Conservation (phyloP, 2,888 invertebrate species). For the Rhogogaster chlorosoma region DNA sequence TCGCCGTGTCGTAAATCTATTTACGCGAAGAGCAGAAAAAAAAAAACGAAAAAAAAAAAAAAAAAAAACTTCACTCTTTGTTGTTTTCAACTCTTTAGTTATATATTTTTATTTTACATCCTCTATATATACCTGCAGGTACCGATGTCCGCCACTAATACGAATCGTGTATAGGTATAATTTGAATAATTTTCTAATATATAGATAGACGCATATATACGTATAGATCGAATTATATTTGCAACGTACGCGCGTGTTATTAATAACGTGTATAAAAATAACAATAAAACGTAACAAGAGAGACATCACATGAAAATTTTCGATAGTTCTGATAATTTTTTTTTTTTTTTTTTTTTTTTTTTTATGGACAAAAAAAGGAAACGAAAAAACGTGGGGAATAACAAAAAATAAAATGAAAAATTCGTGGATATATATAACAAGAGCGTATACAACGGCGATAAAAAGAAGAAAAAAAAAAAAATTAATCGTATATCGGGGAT, state of each 20-base stretch:
- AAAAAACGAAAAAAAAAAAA: not conserved
- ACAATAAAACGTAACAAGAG: too few species aligned
- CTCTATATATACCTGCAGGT: not conserved
- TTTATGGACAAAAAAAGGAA: too few species aligned
- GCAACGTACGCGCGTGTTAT: too few species aligned
- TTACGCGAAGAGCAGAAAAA: not conserved
- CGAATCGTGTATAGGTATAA: not conserved
- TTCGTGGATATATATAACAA: not conserved
- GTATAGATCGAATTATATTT: not conserved
- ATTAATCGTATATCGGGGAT: conserved; percentile 23
- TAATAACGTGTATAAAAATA: too few species aligned
- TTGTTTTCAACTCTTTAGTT: conserved; percentile 5
- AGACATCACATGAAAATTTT: too few species aligned
- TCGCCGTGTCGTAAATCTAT: conserved; percentile 55
- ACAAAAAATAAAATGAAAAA: too few species aligned
- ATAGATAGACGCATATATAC: too few species aligned
- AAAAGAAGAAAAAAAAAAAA: not conserved
- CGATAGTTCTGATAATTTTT: too few species aligned
- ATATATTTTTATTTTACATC: not conserved
- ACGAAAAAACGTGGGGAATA: too few species aligned
- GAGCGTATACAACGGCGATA: not conserved
- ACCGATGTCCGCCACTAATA: not conserved
- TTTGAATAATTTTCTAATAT: not conserved
- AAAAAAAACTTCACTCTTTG: conserved; percentile 15
- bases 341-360: too few species aligned